Base-by-base conservation (phyloP, 2,113 vertebrate genomes). In the Himantopus leucocephalus region DNA sequence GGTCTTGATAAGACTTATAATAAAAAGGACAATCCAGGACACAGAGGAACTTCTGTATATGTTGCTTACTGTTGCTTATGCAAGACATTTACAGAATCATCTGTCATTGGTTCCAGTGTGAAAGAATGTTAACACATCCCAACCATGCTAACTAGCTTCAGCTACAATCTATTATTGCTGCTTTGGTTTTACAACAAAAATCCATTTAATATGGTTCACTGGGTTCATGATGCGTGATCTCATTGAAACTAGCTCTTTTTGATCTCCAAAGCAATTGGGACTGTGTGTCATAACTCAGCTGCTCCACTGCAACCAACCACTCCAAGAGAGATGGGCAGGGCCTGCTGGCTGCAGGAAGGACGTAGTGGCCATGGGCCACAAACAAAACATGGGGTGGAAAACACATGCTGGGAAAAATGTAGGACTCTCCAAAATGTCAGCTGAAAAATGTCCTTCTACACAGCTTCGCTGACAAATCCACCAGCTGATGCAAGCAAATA, bases 121-220 rank as follows among this genome's bases (percentile, higher is more conserved):
- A 94, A 96, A 95, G 79, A 85, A 79, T 24, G 74, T 96, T 79
- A 94, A 77, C 64, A 72, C 82, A 88, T 94, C 50, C 56, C 48
- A 93, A 58, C 27, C 23, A 48, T 0, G 4, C 37, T 75, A 35
- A 23, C 12, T 21, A 82, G 22, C 34, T 67, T 37, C 50, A 83
- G 21, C 24, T 62, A 64, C 18, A 39, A 52, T 24, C 7, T 21
- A 59, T 67, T 75, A 32, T 41, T 48, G 11, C 7, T 47, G 8
- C 30, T 45, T 50, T 41, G 20, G 12, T 62, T 90, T 92, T 52
- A 71, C 50, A 60, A 50, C 14, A 74, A 82, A 73, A 55, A 53
- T 24, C 10, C 5, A 39, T 74, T 77, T 62, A 16, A n/a, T 41
- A 14, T 3, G 11, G 18, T 58, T 78, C 64, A 63, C 9, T 52